A percentile compares a stretch with the other conserved stretches of the same genome.
These are phyloP conservation scores for Machimus rusticus DNA, from an alignment of 2,888 invertebrate species.

Conservation along the genomic window DNA sequence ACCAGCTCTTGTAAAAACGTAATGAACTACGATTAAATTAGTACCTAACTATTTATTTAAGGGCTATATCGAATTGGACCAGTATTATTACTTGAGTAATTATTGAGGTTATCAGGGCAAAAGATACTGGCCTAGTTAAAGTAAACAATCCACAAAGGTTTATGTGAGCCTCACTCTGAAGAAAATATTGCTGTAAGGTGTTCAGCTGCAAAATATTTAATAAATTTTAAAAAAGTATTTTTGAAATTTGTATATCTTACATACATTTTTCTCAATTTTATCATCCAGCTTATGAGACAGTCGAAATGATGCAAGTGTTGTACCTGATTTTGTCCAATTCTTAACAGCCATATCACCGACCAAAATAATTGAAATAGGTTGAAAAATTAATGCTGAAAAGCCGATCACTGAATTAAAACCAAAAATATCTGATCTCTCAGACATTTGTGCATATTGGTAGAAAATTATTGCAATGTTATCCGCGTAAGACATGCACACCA, in stretches of 20 bases:
- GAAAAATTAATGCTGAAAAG: not conserved
- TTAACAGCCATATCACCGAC: not conserved
- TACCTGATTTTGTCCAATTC: not conserved
- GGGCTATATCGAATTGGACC: not conserved
- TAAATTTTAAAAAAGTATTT: not conserved
- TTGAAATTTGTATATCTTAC: not conserved
- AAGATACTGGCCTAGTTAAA: not conserved
- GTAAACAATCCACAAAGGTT: not conserved
- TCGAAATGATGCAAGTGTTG: not conserved
- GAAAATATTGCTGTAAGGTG: not conserved
- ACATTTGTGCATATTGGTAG: not conserved
- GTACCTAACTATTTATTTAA: not conserved
- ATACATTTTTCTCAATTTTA: not conserved
- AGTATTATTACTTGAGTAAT: not conserved
- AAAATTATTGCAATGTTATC: not conserved
- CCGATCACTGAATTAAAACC: not conserved
- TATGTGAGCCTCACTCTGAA: not conserved
- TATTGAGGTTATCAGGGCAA: not conserved
- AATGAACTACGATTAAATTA: not conserved
- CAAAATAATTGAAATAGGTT: not conserved
- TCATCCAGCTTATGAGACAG: not conserved
- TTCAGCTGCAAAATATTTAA: not conserved
- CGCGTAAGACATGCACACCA: not conserved
- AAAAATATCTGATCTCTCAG: not conserved
- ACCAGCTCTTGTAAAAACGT: not conserved